Conservation (phyloP, 1,140 invertebrate species). For the Camponotus vicinus region DNA sequence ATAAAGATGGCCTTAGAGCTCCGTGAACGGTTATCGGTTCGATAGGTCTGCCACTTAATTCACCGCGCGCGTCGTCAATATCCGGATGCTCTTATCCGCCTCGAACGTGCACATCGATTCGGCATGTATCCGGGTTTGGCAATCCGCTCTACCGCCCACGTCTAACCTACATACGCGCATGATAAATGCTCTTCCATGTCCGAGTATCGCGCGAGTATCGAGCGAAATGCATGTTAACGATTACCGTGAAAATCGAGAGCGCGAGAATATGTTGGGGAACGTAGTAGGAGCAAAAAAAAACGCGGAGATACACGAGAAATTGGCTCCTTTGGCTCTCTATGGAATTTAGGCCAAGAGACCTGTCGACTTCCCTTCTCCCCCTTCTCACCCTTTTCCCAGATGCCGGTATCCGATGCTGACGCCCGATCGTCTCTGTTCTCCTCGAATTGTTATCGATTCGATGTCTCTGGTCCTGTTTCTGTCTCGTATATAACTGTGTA, state of each 20-base stretch:
- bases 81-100: constrained; percentile 54
- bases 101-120: constrained; percentile 67
- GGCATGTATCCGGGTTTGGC: constrained; percentile 51
- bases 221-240: constrained; percentile 31
- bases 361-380: neutral
- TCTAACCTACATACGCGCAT: constrained; percentile 56
- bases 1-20: neutral
- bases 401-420: neutral
- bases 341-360: constrained; percentile 6
- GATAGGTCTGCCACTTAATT: constrained; percentile 45
- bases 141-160: constrained; percentile 40
- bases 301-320: neutral
- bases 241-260: neutral
- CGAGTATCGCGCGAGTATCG: constrained; percentile 15
- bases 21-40: constrained; percentile 16
- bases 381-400: neutral
- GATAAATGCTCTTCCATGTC: constrained; percentile 56
- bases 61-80: constrained; percentile 47
- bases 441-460: constrained; percentile 46
- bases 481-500: neutral
- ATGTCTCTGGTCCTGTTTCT: constrained; percentile 20
- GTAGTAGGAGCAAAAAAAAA: neutral
- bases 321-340: neutral
- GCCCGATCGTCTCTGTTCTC: constrained; percentile 31
- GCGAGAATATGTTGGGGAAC: constrained; percentile 24